Evolutionary conservation across 2,888 invertebrate genomes (phyloP).

Genomic region (Thera obeliscata): DNA sequence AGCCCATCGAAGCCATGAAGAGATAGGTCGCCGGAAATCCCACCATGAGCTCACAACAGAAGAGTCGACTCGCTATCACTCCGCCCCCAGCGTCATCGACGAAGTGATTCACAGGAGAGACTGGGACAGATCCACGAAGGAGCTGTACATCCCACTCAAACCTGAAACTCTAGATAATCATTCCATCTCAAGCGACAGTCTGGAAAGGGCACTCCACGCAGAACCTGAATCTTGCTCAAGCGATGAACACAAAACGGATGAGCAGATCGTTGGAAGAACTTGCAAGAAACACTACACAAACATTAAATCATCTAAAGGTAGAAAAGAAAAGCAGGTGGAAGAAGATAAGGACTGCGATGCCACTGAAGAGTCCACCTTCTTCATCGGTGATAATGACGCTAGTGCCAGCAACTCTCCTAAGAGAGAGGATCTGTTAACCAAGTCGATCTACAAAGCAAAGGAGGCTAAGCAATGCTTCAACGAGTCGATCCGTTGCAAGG

Average conservation of each 20-base stretch:
- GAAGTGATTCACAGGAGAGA: constrained; percentile 74
- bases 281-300: constrained; percentile 77
- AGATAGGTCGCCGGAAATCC: constrained; percentile 64
- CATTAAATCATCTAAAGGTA: constrained; percentile 68
- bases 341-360: constrained; percentile 71
- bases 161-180: constrained; percentile 43
- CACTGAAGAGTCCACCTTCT: constrained; percentile 63
- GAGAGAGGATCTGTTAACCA: constrained; percentile 21
- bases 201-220: constrained; percentile 49
- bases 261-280: constrained; percentile 45
- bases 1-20: constrained; percentile 74
- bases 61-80: constrained; percentile 66
- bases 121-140: constrained; percentile 72
- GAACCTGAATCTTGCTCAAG: constrained; percentile 56
- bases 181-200: constrained; percentile 47
- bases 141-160: constrained; percentile 69
- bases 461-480: constrained; percentile 72
- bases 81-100: constrained; percentile 76
- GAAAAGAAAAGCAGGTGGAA: constrained; percentile 56
- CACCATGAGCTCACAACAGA: constrained; percentile 52
- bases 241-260: constrained; percentile 51
- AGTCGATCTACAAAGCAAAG: constrained; percentile 54
- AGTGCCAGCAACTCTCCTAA: constrained; percentile 36
- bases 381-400: constrained; percentile 62
- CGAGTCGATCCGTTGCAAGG: constrained; percentile 65